Conservation (phyloP, 2,888 invertebrate species). For the Eulithis testata region DNA sequence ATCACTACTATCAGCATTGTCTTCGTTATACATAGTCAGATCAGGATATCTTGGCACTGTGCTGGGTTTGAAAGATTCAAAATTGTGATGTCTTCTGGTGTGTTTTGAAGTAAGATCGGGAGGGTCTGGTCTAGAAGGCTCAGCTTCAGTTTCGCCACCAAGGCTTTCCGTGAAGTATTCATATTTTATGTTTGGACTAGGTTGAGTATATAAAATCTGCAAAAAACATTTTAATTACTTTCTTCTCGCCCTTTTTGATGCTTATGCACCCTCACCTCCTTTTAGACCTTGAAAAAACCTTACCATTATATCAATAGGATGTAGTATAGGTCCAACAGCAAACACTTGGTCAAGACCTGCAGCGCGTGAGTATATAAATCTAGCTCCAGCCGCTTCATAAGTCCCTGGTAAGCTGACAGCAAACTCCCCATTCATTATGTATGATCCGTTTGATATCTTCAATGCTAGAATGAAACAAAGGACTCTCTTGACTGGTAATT, state of each 20-base stretch:
- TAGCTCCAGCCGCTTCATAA: slow-evolving; percentile 92
- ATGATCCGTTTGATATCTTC: slow-evolving; percentile 89
- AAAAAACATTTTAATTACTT: slow-evolving; percentile 39
- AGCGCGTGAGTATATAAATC: slow-evolving; percentile 90
- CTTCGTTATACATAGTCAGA: slow-evolving; percentile 52
- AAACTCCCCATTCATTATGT: slow-evolving; percentile 93
- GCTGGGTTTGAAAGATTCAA: slow-evolving; percentile 55
- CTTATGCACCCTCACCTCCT: too few relatives aligned
- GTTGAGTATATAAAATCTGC: slow-evolving; percentile 92
- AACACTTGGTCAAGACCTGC: slow-evolving; percentile 90
- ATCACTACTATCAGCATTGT: slow-evolving; percentile 48
- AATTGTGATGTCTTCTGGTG: slow-evolving; percentile 68
- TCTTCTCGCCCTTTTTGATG: too few relatives aligned
- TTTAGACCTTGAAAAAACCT: slow-evolving; percentile 19
- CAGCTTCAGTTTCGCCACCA: slow-evolving; percentile 68
- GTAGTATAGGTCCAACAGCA: slow-evolving; percentile 90
- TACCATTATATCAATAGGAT: slow-evolving; percentile 93
- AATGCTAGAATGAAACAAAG: slow-evolving; percentile 86
- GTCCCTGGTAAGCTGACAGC: slow-evolving; percentile 88
- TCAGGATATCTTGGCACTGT: slow-evolving; percentile 53
- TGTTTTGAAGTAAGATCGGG: slow-evolving; percentile 68
- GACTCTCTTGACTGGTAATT: slow-evolving; percentile 9
- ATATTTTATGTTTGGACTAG: slow-evolving; percentile 95
- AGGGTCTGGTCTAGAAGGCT: slow-evolving; percentile 54
- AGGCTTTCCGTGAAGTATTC: slow-evolving; percentile 92